Conservation (phyloP, 2,888 invertebrate genomes). For the Pherbina coryleti region DNA sequence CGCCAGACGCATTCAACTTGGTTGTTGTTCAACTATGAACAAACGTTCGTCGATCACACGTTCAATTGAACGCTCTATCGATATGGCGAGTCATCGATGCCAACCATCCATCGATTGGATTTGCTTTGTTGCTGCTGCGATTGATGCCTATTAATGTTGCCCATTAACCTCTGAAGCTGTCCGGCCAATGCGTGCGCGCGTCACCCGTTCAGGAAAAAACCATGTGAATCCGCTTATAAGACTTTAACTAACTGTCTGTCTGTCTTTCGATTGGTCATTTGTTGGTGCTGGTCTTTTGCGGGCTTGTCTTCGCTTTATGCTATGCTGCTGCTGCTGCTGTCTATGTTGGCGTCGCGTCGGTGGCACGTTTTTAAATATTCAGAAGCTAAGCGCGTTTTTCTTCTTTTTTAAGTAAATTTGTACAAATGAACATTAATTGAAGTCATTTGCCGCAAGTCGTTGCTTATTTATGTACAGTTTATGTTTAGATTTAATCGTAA, state of each 20-base stretch:
- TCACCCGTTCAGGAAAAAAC: not conserved
- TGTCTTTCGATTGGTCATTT: not conserved
- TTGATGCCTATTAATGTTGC: slow-evolving; percentile 57
- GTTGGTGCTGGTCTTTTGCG: not conserved
- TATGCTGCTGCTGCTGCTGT: slow-evolving; percentile 15
- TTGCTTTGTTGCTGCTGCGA: slow-evolving; percentile 4
- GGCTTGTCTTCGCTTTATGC: not conserved
- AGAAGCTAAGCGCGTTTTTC: slow-evolving; percentile 57
- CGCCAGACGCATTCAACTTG: not conserved
- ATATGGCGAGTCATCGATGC: not conserved
- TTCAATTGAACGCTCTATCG: slow-evolving; percentile 28
- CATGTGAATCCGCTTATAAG: slow-evolving; percentile 9
- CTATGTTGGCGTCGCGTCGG: not conserved
- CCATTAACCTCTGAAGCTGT: slow-evolving; percentile 58
- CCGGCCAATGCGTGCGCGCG: slow-evolving; percentile 23
- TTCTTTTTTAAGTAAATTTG: slow-evolving; percentile 40
- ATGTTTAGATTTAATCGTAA: no score
- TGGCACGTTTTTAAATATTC: slow-evolving; percentile 61
- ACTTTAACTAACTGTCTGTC: not conserved
- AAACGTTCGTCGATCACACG: slow-evolving; percentile 11
- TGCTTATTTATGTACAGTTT: not conserved
- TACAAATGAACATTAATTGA: slow-evolving; percentile 37
- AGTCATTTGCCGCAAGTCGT: slow-evolving; percentile 21
- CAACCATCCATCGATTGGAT: slow-evolving; percentile 3
- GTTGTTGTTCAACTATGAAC: not conserved